Evolutionary conservation across 2,113 vertebrate genomes (phyloP).

Genomic region (Cyprinodon variegatus): DNA sequence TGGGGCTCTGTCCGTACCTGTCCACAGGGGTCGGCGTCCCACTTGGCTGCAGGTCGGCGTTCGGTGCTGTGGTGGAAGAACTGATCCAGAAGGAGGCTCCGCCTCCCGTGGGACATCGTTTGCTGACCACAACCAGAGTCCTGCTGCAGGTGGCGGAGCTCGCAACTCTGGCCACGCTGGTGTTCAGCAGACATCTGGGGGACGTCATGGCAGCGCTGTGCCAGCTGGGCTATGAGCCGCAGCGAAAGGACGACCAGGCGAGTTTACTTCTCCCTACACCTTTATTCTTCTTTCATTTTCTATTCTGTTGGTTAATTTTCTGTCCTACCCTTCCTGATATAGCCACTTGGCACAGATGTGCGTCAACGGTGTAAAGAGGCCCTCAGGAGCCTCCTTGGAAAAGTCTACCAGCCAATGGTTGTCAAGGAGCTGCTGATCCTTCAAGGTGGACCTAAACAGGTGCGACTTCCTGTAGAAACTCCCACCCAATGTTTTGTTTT

Average conservation of each 20-base stretch:
- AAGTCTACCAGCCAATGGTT: constrained; percentile 89
- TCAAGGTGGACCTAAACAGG: constrained; percentile 90
- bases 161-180: constrained; percentile 77
- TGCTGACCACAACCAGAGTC: constrained; percentile 69
- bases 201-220: constrained; percentile 87
- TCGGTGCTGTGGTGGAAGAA: constrained; percentile 77
- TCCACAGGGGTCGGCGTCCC: constrained; percentile 84
- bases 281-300: neutral
- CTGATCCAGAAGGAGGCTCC: constrained; percentile 36
- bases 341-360: constrained; percentile 83
- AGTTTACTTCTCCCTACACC: neutral
- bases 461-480: constrained; percentile 38
- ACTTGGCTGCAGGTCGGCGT: constrained; percentile 79
- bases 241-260: constrained; percentile 64
- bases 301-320: neutral
- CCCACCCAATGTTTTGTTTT: no score
- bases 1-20: constrained; percentile 88
- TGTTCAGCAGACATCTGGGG: constrained; percentile 87
- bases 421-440: constrained; percentile 91
- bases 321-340: neutral
- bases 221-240: constrained; percentile 85
- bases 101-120: constrained; percentile 50
- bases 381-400: constrained; percentile 82
- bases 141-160: constrained; percentile 79
- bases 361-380: constrained; percentile 71